These are phyloP conservation scores for Drosophila navojoa DNA, from an alignment of 1,140 invertebrate species.

Conservation along the genomic window DNA sequence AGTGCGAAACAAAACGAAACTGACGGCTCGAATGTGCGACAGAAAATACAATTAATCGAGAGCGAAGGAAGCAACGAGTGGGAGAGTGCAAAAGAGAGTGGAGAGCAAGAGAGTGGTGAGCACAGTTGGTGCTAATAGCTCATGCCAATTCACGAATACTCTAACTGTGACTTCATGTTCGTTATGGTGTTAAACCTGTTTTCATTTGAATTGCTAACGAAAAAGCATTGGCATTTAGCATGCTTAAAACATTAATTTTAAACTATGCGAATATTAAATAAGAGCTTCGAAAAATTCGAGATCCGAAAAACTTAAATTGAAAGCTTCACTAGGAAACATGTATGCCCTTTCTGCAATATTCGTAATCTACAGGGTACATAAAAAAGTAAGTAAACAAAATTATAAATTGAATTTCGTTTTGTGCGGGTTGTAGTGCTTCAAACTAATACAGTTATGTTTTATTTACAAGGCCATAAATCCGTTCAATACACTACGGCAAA, in stretches of 20 bases:
- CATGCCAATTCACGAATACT: conserved; percentile 21
- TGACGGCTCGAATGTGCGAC: conserved; percentile 45
- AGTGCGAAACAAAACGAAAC: conserved; percentile 68
- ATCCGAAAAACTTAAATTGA: no score
- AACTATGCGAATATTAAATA: no score
- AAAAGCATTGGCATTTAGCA: no score
- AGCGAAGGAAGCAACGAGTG: neutral
- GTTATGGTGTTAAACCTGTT: conserved; percentile 9
- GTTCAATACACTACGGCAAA: neutral
- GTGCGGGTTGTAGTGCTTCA: neutral
- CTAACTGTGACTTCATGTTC: conserved; percentile 13
- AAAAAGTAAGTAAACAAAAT: neutral
- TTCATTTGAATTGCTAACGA: neutral
- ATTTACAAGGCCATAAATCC: conserved; percentile 4
- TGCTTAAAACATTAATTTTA: no score
- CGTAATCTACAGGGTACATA: neutral
- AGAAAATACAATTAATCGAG: conserved; percentile 24
- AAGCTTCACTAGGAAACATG: no score
- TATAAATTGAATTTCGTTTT: conserved; percentile 1
- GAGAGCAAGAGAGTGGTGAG: neutral
- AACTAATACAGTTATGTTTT: neutral
- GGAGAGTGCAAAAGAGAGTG: conserved; percentile 2
- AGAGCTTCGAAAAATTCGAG: no score
- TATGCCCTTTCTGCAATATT: neutral
- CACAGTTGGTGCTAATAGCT: neutral